These are phyloP conservation scores for Blastomussa wellsi DNA, from an alignment of 92 coral and sea anemone genomes.

Conservation along the genomic window DNA sequence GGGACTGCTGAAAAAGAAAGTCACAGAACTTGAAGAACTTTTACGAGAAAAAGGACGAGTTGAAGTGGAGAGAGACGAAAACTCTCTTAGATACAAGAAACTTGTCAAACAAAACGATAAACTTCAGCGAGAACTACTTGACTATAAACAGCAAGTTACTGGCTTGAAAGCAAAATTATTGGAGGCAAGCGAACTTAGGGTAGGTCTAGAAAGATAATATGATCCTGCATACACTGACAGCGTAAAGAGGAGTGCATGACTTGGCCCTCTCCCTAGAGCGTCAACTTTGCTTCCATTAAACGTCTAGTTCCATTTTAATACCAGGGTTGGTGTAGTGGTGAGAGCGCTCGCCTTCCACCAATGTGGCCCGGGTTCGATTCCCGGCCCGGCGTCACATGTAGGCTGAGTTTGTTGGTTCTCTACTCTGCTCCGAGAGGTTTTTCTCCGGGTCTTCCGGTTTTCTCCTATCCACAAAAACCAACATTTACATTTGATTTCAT, in stretches of 20 bases:
- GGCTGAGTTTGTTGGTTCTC: too few relatives aligned
- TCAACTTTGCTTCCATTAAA: too few relatives aligned
- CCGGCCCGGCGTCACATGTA: too few relatives aligned
- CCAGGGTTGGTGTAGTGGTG: background rate
- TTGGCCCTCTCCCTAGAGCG: too few relatives aligned
- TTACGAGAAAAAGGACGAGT: slow-evolving; percentile 89
- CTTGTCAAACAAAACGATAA: slow-evolving; percentile 91
- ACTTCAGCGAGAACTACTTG: slow-evolving; percentile 85
- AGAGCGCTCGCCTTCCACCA: background rate
- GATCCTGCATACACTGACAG: background rate
- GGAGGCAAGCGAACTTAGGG: slow-evolving; percentile 94
- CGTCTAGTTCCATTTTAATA: too few relatives aligned
- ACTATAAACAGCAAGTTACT: slow-evolving; percentile 87
- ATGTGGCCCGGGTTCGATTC: background rate
- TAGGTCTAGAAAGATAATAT: slow-evolving; percentile 13
- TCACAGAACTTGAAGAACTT: slow-evolving; percentile 82
- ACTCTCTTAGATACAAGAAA: slow-evolving; percentile 86
- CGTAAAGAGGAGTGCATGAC: too few relatives aligned
- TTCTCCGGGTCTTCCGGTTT: too few relatives aligned
- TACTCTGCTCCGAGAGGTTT: too few relatives aligned
- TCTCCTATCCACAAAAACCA: too few relatives aligned
- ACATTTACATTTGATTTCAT: too few relatives aligned
- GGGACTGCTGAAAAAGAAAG: slow-evolving; percentile 87
- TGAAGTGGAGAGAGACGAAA: slow-evolving; percentile 94
- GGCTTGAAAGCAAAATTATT: slow-evolving; percentile 80